phyloP scores from a whole-genome alignment of 2,888 invertebrate species.

The Listrodromus nycthemerus region DNA sequence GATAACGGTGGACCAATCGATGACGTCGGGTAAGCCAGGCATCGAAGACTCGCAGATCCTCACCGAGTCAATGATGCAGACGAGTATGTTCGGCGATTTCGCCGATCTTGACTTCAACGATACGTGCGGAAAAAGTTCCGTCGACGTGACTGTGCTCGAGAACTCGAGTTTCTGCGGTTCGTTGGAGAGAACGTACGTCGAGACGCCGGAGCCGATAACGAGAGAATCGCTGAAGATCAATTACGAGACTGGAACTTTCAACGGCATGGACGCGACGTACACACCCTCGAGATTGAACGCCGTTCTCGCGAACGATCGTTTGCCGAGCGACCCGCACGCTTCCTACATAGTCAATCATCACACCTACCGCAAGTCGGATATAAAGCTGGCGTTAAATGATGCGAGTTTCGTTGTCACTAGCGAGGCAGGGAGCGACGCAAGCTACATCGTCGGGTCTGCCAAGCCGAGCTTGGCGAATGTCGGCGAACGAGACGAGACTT shows the following conservation, averaged over 20 bases:
- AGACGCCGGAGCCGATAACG: background rate
- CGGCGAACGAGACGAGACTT: constrained; percentile 48
- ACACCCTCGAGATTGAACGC: constrained; percentile 24
- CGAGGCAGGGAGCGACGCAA: constrained; percentile 15
- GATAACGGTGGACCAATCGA: constrained; percentile 25
- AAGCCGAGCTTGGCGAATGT: background rate
- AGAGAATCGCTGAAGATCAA: constrained; percentile 37
- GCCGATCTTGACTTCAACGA: constrained; percentile 70
- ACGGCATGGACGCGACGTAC: constrained; percentile 52
- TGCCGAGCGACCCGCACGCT: constrained; percentile 62
- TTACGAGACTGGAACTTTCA: constrained; percentile 23
- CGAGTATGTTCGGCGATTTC: constrained; percentile 77
- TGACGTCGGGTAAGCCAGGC: constrained; percentile 20
- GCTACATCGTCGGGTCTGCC: constrained; percentile 15
- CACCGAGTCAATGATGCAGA: constrained; percentile 81
- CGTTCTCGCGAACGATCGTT: constrained; percentile 27
- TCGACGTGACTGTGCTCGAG: constrained; percentile 62
- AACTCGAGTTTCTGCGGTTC: constrained; percentile 40
- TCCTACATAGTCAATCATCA: constrained; percentile 55
- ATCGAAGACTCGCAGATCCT: constrained; percentile 77
- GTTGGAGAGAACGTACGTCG: constrained; percentile 49
- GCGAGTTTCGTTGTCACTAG: constrained; percentile 40
- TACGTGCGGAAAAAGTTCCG: constrained; percentile 58
- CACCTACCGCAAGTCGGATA: background rate
- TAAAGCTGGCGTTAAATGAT: constrained; percentile 23